Base-by-base conservation (phyloP, 2,113 vertebrate genomes). In the Catharus bicknelli region DNA sequence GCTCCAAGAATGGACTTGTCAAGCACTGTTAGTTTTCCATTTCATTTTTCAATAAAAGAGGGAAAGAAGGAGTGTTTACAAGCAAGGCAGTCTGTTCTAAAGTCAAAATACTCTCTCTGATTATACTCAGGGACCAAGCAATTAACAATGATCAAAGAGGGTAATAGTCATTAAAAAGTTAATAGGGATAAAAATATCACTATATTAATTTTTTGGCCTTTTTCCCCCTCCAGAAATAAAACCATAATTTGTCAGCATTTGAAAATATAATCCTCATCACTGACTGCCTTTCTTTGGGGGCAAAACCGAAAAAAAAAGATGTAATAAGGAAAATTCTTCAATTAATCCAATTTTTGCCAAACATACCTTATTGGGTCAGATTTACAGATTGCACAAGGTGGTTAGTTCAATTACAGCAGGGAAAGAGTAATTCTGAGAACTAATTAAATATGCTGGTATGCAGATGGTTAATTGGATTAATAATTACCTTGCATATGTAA, bases 391-490 rank as follows among this genome's bases (percentile, higher is more conserved):
- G 68, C 18, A 78, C 13, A 83, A 90, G 75, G 43, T 86, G 48
- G 11, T 77, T 80, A 47, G 67, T 76, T 94, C 91, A 92, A 72
- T 67, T 81, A 83, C 75, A 91, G 27, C 63, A 93, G 47, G 89
- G 53, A 64, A 90, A 83, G 70, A 73, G 40, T 85, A 63, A 76
- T 91, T 80, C 63, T 77, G 34, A 90, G 75, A 76, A 48, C 91
- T 94, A 88, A 95, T 95, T 90, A 91, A 80, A 77, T 90, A 70
- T 48, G 30, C 61, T 67, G 83, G 91, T 50, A 92, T 94, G 62
- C 92, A 94, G 89, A 96, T 93, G 91, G 93, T 94, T 96, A 95
- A 96, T 94, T 96, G 87, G 87, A 94, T 95, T 93, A 95, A 96
- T 93, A 91, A 95, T 95, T 91, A 94, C 83, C 75, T 95, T 80